These are phyloP conservation scores for Macaria notata DNA, from an alignment of 2,888 invertebrate genomes.

Conservation along the genomic window DNA sequence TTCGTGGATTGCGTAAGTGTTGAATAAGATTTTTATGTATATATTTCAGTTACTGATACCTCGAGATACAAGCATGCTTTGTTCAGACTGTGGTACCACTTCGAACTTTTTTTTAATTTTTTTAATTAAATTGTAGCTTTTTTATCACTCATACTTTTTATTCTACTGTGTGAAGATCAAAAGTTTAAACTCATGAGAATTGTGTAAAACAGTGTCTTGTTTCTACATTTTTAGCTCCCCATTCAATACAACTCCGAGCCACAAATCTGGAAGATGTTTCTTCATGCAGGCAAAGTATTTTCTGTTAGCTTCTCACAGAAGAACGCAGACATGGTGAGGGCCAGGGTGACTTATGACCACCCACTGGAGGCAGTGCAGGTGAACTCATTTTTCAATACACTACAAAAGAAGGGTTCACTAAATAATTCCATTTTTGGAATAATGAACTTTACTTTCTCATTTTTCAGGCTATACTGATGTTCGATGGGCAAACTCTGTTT, in stretches of 20 bases:
- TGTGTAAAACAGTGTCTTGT: no score
- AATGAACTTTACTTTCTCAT: background rate
- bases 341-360: conserved; percentile 94
- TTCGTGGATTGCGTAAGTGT: conserved; percentile 8
- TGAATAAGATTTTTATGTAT: background rate
- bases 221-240: no score
- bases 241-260: no score
- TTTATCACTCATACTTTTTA: no score
- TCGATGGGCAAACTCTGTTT: conserved; percentile 90
- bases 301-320: background rate
- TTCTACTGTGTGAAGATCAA: no score
- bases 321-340: conserved; percentile 83
- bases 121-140: no score
- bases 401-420: background rate
- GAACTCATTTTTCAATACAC: background rate
- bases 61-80: no score
- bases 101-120: no score
- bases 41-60: no score
- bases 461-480: conserved; percentile 92
- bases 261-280: conserved; percentile 27
- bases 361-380: conserved; percentile 93
- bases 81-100: no score
- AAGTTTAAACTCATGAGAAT: no score
- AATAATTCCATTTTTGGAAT: background rate
- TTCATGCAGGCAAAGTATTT: conserved; percentile 35